Evolutionary conservation across 2,797 vertebrate genomes (phyloP).

Genomic region (Antrozous pallidus): DNA sequence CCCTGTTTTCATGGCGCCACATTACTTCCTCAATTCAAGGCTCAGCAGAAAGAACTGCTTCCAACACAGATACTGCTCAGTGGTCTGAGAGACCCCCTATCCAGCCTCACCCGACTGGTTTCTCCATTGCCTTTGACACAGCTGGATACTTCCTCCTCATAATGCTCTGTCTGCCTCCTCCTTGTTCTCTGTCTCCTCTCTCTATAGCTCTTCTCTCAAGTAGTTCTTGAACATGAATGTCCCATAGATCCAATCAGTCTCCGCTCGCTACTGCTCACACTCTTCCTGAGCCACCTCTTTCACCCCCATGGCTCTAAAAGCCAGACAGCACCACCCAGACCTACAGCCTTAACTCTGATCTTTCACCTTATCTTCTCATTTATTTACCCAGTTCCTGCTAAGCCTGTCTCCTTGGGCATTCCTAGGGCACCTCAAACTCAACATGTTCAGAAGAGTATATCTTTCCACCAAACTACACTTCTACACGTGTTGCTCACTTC

Average conservation of each 20-base stretch:
- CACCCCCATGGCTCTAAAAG: neutral
- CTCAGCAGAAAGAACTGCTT: neutral
- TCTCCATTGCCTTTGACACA: no score
- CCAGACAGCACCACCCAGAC: neutral
- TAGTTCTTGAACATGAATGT: neutral
- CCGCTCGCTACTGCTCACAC: neutral
- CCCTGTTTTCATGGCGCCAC: neutral
- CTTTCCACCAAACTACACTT: neutral
- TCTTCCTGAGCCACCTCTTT: no score
- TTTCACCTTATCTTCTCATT: neutral
- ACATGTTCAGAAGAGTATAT: neutral
- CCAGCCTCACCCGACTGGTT: neutral
- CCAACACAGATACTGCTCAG: neutral
- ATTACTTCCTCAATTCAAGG: neutral
- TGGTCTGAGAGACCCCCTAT: neutral
- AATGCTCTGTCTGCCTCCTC: neutral
- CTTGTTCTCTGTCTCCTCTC: neutral
- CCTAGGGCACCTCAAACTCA: neutral
- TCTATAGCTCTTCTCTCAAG: neutral
- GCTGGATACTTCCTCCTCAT: neutral
- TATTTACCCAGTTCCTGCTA: neutral
- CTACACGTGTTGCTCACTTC: neutral
- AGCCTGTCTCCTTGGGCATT: neutral
- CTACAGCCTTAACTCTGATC: neutral
- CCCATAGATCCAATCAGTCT: neutral